phyloP scores from a whole-genome alignment of 2,888 invertebrate genomes.

The Terebella lapidaria region DNA sequence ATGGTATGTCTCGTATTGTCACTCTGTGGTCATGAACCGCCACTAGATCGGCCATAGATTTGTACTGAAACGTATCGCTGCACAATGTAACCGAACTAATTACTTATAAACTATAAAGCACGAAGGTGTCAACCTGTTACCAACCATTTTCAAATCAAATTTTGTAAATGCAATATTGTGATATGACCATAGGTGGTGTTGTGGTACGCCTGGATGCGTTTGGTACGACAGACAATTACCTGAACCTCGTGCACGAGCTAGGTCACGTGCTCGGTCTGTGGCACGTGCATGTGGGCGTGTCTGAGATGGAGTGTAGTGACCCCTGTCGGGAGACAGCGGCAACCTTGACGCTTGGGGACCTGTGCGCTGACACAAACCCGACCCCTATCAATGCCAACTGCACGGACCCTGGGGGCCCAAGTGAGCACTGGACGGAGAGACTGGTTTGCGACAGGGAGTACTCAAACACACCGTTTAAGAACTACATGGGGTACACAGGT shows the following conservation, averaged over 20 bases:
- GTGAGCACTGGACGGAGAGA: constrained; percentile 33
- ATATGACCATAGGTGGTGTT: background rate
- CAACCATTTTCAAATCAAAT: too few species aligned
- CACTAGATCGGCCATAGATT: too few species aligned
- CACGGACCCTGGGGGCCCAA: constrained; percentile 35
- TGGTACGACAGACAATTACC: background rate
- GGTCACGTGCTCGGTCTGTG: constrained; percentile 49
- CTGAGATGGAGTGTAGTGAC: constrained; percentile 32
- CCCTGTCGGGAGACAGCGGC: constrained; percentile 40
- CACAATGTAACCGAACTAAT: too few species aligned
- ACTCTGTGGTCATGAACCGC: too few species aligned
- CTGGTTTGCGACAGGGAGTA: constrained; percentile 20
- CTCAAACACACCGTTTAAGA: constrained; percentile 37
- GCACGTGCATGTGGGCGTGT: constrained; percentile 48
- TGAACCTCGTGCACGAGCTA: constrained; percentile 45
- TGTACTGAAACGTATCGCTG: too few species aligned
- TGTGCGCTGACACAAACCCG: constrained; percentile 46
- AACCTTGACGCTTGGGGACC: constrained; percentile 44
- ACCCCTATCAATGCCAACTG: constrained; percentile 39
- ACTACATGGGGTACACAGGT: constrained; percentile 47
- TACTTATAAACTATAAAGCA: too few species aligned
- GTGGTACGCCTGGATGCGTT: background rate
- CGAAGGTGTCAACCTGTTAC: too few species aligned
- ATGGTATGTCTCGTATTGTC: constrained; percentile 30
- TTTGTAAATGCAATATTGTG: too few species aligned